Conservation (phyloP, 92 coral and sea anemone genomes). For the Palythoa grandis region DNA sequence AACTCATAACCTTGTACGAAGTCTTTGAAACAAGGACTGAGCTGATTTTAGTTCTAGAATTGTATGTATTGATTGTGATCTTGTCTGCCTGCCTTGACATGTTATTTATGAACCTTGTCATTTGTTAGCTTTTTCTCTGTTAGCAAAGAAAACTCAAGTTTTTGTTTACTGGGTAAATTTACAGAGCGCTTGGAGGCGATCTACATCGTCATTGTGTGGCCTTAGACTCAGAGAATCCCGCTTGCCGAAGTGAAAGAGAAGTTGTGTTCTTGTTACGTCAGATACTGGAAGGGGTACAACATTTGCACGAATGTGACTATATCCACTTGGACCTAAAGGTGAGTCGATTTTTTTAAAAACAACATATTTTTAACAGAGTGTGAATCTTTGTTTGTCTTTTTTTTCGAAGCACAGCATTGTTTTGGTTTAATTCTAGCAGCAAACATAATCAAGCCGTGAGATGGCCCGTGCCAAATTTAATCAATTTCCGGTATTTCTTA, state of each 20-base stretch:
- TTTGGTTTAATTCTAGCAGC: conserved; percentile 32
- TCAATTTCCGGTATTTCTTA: conserved; percentile 33
- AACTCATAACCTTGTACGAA: conserved; percentile 80
- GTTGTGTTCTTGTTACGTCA: conserved; percentile 86
- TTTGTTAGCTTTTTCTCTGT: conserved; percentile 21
- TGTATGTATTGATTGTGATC: conserved; percentile 52
- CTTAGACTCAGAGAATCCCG: conserved; percentile 81
- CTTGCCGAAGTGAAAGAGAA: conserved; percentile 90
- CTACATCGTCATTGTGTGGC: conserved; percentile 92
- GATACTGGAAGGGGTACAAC: conserved; percentile 85
- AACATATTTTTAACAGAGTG: conserved; percentile 14
- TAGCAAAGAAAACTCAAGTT: conserved; percentile 14
- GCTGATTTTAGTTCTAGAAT: conserved; percentile 78
- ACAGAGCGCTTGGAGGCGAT: conserved; percentile 94
- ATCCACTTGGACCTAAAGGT: conserved; percentile 88
- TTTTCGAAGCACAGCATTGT: conserved; percentile 7
- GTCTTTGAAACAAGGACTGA: conserved; percentile 88
- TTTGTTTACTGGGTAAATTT: conserved; percentile 37
- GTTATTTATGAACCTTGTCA: conserved; percentile 43
- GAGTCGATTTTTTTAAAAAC: conserved; percentile 7
- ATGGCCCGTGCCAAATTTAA: conserved; percentile 35
- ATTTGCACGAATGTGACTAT: conserved; percentile 77
- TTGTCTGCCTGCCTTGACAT: conserved; percentile 16
- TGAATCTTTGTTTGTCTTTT: conserved; percentile 25
- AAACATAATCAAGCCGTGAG: conserved; percentile 36